phyloP scores from a whole-genome alignment of 1,140 invertebrate species.

The Thaumetopoea pityocampa region DNA sequence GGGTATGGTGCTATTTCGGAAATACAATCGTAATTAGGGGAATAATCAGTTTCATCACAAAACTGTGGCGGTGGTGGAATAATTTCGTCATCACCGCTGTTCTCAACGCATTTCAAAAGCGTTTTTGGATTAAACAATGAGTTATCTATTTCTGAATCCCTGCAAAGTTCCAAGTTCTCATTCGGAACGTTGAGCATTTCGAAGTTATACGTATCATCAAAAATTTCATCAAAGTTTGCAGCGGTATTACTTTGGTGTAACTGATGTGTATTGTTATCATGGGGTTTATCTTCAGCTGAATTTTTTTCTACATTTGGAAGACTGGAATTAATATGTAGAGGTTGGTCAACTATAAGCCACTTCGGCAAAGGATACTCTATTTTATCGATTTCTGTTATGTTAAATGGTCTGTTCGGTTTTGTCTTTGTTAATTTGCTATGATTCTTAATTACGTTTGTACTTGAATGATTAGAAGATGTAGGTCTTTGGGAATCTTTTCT shows the following conservation, averaged over 20 bases:
- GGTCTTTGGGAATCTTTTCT: background rate
- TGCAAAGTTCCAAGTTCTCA: conserved; percentile 12
- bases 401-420: conserved; percentile 33
- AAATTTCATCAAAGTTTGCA: conserved; percentile 2
- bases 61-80: conserved; percentile 53
- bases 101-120: conserved; percentile 34
- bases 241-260: too few species aligned
- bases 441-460: background rate
- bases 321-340: conserved; percentile 1
- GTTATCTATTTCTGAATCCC: conserved; percentile 30
- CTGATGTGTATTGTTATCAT: too few species aligned
- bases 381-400: conserved; percentile 45
- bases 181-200: background rate
- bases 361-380: conserved; percentile 29
- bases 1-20: too few species aligned
- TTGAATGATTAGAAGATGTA: background rate
- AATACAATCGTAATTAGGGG: background rate
- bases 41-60: conserved; percentile 20
- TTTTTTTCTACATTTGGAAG: too few species aligned
- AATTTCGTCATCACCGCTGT: conserved; percentile 22
- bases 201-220: background rate
- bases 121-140: conserved; percentile 57
- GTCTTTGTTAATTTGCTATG: background rate
- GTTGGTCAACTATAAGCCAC: conserved; percentile 6
- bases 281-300: too few species aligned